Evolutionary conservation across 2,113 vertebrate genomes (phyloP).

Genomic region (Coptodon bakossiorum): DNA sequence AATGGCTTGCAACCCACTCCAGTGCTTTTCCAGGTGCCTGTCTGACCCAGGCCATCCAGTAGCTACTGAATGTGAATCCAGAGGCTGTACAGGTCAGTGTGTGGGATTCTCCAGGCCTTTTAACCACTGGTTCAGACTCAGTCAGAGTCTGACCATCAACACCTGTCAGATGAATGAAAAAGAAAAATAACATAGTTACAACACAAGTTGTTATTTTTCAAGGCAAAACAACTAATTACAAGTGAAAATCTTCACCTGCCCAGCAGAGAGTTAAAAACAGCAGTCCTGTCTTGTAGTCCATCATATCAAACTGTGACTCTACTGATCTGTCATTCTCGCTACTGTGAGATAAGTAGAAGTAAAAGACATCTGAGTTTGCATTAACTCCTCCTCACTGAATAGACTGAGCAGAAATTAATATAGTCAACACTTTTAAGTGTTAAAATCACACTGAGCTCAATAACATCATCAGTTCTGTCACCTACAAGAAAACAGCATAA

Average conservation of each 20-base stretch:
- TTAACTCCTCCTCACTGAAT: not conserved
- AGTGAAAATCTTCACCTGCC: too few relatives aligned
- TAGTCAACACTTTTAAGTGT: not conserved
- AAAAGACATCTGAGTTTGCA: not conserved
- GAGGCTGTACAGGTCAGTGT: not conserved
- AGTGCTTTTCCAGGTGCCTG: not conserved
- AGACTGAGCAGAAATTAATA: not conserved
- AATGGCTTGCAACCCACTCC: too few relatives aligned
- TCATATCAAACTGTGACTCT: not conserved
- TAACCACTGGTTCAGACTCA: not conserved
- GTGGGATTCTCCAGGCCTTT: not conserved
- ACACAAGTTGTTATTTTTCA: fast-evolving
- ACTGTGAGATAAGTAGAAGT: not conserved
- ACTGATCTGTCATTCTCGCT: fast-evolving
- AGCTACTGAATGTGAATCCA: not conserved
- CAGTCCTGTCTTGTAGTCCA: not conserved
- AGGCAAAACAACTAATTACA: not conserved
- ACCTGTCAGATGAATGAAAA: fast-evolving
- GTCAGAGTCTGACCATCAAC: not conserved
- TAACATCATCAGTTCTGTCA: not conserved
- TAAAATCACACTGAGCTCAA: not conserved
- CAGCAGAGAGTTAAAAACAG: not conserved
- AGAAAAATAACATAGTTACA: not conserved
- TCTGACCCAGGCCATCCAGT: not conserved
- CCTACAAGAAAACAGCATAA: not conserved